Evolutionary conservation across 2,888 invertebrate species (phyloP).

Genomic region (Dione juno): DNA sequence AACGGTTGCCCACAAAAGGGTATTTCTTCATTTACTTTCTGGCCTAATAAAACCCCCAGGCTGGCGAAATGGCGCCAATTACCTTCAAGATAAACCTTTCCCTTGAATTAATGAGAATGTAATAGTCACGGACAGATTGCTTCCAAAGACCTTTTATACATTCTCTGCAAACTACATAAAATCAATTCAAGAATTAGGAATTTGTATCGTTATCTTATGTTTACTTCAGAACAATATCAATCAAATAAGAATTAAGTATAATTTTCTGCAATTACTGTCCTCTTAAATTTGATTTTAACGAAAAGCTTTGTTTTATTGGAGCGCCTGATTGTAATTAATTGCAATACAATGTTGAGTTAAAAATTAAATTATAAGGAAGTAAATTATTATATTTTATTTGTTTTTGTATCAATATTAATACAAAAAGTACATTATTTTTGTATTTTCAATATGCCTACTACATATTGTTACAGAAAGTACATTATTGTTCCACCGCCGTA

Average conservation of each 20-base stretch:
- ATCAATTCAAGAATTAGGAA: neutral
- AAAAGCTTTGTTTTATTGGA: neutral
- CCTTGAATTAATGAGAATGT: conserved; percentile 34
- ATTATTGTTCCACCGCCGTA: too few species aligned
- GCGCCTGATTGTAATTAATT: conserved; percentile 12
- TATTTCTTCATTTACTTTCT: conserved; percentile 39
- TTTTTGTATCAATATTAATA: too few species aligned
- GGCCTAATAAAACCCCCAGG: conserved; percentile 38
- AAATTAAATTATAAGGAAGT: too few species aligned
- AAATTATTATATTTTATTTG: too few species aligned
- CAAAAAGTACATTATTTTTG: too few species aligned
- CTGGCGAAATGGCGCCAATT: conserved; percentile 37
- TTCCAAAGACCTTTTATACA: conserved; percentile 25
- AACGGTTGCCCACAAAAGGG: conserved; percentile 34
- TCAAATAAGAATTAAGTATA: too few species aligned
- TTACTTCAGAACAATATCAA: neutral
- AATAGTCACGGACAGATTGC: conserved; percentile 36
- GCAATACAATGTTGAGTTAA: neutral
- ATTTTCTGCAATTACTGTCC: neutral
- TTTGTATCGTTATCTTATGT: neutral
- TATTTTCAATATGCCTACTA: too few species aligned
- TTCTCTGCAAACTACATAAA: neutral
- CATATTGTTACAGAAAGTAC: too few species aligned
- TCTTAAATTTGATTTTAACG: neutral
- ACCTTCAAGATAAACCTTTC: conserved; percentile 42